phyloP scores from a whole-genome alignment of 2,797 vertebrate species.

The Leuciscus waleckii region DNA sequence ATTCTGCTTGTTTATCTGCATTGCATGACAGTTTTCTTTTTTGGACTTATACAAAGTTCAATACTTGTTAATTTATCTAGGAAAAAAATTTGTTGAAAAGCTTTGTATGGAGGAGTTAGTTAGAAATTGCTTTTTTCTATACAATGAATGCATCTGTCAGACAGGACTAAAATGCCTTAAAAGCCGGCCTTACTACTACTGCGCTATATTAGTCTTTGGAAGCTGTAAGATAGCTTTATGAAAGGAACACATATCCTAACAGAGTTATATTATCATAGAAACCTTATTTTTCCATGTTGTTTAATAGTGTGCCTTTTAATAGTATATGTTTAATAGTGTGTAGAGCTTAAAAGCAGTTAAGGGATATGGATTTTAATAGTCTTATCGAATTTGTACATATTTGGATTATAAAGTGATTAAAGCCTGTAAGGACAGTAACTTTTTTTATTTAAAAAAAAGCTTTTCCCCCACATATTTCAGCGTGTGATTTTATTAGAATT shows the following conservation, averaged over 20 bases:
- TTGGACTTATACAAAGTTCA: slow-evolving; percentile 27
- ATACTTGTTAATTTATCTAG: background rate
- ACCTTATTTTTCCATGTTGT: background rate
- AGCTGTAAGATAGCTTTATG: slow-evolving; percentile 1
- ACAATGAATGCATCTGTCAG: slow-evolving; percentile 13
- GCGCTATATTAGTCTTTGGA: background rate
- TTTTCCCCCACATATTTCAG: background rate
- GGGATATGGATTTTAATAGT: background rate
- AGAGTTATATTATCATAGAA: background rate
- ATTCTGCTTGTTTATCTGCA: slow-evolving; percentile 1
- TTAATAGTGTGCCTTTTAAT: background rate
- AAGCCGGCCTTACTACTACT: background rate
- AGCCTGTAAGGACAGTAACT: background rate
- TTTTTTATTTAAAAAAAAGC: background rate
- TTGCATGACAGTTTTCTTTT: slow-evolving; percentile 27
- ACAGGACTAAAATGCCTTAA: slow-evolving; percentile 4
- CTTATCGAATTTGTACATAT: background rate
- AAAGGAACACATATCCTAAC: background rate
- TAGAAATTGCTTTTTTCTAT: slow-evolving; percentile 6
- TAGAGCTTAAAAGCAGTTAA: background rate
- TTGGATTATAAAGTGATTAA: slow-evolving; percentile 5
- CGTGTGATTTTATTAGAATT: slow-evolving; percentile 2
- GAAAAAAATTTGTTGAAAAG: background rate
- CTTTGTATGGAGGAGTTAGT: background rate
- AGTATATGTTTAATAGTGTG: background rate